A percentile compares a stretch with the other conserved stretches of the same genome.
These are phyloP conservation scores for Pristionchus exspectatus DNA, from an alignment of 2,888 invertebrate genomes.

Conservation along the genomic window DNA sequence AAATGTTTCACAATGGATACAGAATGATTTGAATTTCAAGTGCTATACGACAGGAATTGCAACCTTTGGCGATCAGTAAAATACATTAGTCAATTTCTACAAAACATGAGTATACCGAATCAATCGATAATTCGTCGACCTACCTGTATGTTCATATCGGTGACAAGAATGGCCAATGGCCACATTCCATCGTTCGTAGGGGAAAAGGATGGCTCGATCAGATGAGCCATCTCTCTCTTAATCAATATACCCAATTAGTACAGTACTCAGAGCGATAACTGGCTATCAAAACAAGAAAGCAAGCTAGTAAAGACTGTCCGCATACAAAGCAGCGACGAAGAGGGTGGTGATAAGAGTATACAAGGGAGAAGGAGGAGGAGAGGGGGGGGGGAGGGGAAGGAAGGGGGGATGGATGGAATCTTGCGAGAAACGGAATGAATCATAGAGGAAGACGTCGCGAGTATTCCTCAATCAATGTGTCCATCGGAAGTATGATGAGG, in stretches of 20 bases:
- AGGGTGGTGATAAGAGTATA: neutral
- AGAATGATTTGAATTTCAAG: neutral
- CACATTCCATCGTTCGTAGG: constrained; percentile 73
- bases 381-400: neutral
- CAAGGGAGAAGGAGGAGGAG: neutral
- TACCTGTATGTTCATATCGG: constrained; percentile 73
- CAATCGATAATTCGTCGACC: constrained; percentile 19
- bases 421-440: constrained; percentile 36
- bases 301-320: neutral
- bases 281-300: neutral
- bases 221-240: constrained; percentile 72
- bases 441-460: neutral
- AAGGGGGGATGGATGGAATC: neutral
- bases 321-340: neutral
- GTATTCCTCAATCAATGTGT: constrained; percentile 16
- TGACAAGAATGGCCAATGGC: constrained; percentile 75
- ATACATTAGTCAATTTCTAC: no score
- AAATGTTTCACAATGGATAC: neutral
- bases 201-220: constrained; percentile 72
- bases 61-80: no score
- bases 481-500: neutral
- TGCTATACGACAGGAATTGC: neutral
- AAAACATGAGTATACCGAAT: neutral
- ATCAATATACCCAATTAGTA: neutral
- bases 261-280: neutral